phyloP scores from a whole-genome alignment of 2,113 vertebrate species.

The Clinocottus analis region DNA sequence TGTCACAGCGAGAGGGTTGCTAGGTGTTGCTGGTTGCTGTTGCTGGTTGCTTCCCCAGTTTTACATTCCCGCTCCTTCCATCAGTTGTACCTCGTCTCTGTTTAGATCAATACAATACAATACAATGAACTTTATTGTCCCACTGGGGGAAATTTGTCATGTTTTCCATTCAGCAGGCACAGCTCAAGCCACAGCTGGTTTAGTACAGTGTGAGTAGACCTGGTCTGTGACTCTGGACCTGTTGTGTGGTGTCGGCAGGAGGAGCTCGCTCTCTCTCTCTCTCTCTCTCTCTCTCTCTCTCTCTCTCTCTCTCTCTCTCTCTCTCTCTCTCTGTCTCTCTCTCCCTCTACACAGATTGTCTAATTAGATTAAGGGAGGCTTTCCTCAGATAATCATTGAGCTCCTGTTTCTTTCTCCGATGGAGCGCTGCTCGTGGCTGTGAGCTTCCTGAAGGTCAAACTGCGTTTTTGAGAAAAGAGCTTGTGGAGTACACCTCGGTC shows the following conservation, averaged over 20 bases:
- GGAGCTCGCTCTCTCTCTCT: conserved; percentile 18
- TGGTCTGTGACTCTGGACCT: not conserved
- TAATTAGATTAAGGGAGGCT: conserved; percentile 93
- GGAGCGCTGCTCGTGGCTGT: conserved; percentile 73
- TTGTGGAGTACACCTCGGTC: conserved; percentile 45
- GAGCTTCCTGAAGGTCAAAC: conserved; percentile 85
- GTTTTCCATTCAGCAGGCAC: conserved; percentile 16
- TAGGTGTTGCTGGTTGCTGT: not conserved
- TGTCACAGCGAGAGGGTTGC: not conserved
- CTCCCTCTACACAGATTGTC: conserved; percentile 69
- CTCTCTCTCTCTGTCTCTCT: too few species aligned
- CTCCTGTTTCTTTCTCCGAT: conserved; percentile 82
- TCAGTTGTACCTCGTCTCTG: not conserved
- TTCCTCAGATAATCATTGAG: conserved; percentile 91
- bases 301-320: too few species aligned
- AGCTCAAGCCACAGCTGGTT: not conserved
- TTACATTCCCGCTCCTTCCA: too few species aligned
- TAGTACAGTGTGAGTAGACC: not conserved
- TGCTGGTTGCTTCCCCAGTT: not conserved
- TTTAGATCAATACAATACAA: too few species aligned
- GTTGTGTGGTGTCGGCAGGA: conserved; percentile 42
- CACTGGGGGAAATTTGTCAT: too few species aligned
- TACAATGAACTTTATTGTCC: too few species aligned
- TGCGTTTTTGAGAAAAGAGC: conserved; percentile 48
- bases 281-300: too few species aligned